Evolutionary conservation across 2,888 invertebrate species (phyloP).

Genomic region (Aleiodes testaceus): DNA sequence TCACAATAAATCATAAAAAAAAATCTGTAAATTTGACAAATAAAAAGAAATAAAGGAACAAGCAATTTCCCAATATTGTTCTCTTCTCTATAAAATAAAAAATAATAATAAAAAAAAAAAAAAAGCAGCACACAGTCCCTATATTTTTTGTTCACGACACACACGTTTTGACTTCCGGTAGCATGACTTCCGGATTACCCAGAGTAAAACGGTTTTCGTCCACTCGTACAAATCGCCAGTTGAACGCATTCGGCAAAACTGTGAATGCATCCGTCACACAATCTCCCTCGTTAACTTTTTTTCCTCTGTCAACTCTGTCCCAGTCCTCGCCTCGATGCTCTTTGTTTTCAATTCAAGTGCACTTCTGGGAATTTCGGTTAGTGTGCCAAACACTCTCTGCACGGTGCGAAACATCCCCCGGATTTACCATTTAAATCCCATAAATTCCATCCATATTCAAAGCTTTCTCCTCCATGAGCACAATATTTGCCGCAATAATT

Average conservation of each 20-base stretch:
- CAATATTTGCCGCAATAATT: background rate
- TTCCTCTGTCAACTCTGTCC: slow-evolving; percentile 10
- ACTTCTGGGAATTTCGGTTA: slow-evolving; percentile 15
- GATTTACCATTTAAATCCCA: no score
- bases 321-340: background rate
- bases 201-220: slow-evolving; percentile 27
- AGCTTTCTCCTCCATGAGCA: background rate
- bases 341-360: slow-evolving; percentile 30
- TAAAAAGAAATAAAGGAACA: no score
- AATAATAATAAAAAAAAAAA: background rate
- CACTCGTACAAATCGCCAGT: slow-evolving; percentile 28
- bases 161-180: slow-evolving; percentile 33
- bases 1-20: no score
- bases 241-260: slow-evolving; percentile 28
- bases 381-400: slow-evolving; percentile 33
- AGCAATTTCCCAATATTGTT: no score
- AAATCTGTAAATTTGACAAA: no score
- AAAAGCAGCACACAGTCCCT: no score
- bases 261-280: slow-evolving; percentile 28
- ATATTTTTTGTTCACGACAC: slow-evolving; percentile 1
- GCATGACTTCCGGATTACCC: slow-evolving; percentile 36
- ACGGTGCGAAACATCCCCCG: background rate
- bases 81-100: slow-evolving; percentile 19
- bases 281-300: background rate
- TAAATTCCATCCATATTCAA: background rate